A percentile compares a stretch with the other conserved stretches of the same genome.
phyloP scores from a whole-genome alignment of 1,140 invertebrate genomes.

The Globodera ellingtonae region DNA sequence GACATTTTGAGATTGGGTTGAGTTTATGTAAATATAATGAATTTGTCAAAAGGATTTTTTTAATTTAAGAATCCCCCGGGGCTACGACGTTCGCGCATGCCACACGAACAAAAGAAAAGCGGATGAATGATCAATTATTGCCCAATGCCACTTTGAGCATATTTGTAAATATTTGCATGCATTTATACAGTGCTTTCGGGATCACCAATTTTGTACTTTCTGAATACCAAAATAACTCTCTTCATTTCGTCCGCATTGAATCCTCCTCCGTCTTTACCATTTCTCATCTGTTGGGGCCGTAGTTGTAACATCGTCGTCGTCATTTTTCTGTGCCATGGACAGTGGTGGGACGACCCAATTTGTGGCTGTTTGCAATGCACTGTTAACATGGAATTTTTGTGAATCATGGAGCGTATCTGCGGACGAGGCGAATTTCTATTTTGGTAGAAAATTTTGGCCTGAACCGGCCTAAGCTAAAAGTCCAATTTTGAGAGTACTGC shows the following conservation, averaged over 20 bases:
- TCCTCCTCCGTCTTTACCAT: background rate
- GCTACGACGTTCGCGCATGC: background rate
- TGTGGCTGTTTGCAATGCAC: background rate
- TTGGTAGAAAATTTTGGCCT: too few species aligned
- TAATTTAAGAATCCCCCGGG: background rate
- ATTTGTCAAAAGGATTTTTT: too few species aligned
- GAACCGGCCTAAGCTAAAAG: too few species aligned
- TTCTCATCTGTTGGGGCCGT: background rate
- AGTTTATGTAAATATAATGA: too few species aligned
- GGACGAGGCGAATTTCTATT: too few species aligned
- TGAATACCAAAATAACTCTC: background rate
- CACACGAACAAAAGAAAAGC: background rate
- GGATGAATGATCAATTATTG: background rate
- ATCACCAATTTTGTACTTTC: background rate
- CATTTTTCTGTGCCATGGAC: background rate
- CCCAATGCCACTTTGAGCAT: too few species aligned
- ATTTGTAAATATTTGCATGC: too few species aligned
- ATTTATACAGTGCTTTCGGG: background rate
- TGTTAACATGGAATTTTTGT: too few species aligned
- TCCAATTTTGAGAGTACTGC: too few species aligned
- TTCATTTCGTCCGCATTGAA: background rate
- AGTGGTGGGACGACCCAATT: background rate
- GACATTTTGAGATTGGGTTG: too few species aligned
- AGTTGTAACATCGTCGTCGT: background rate
- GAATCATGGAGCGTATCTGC: too few species aligned